Base-by-base conservation (phyloP, 2,888 invertebrate genomes). In the Teleiodes luculella region DNA sequence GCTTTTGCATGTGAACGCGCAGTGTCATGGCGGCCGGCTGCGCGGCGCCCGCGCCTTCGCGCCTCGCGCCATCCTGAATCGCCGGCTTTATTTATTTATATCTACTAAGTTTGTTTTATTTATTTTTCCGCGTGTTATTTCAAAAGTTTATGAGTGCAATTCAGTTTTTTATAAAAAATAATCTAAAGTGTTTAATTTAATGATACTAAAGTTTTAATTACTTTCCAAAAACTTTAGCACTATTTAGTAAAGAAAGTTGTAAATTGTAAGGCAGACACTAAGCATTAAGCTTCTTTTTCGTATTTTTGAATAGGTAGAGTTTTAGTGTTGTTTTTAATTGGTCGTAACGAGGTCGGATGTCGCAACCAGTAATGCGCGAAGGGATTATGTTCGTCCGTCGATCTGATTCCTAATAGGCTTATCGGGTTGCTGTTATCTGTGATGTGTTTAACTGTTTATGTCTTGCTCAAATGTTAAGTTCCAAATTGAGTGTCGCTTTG, bases 11-110 rank as follows among this genome's bases (percentile, higher is more conserved):
- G 62, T 69, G 56, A 66, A 63, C 48, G 56, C 59, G 58, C 84
- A 88, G 87, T 87, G 81, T 79, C 78, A 87, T 86, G 87, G 86
- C 86, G 83, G 67, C 74, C 74, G 79, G 66, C 72, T 62, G 73
- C 57, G 70, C 65, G 71, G 71, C 83, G 78, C 72, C 73, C 81
- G 86, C 78, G 82, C 81, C 1, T 66, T 68, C 66, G 70, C 73
- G 70, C 66, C 67, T 57, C 63, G 68, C 73, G 67, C 70, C 70
- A 62, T 70, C 47, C 10, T 37, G 14, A 28, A 37, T 37, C 52
- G 63, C 67, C 56, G 67, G 63, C 39, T 54, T 41, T 49, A 30
- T 45, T 41, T 20, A 28, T 1, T 49, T 7, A 49, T 16, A 49
- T 16, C 33, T 20, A 31, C 33, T 24, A 4, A 4, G 24, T 24